A percentile compares a stretch with the other conserved stretches of the same genome.
Evolutionary conservation across 2,113 vertebrate genomes (phyloP).

Genomic region (Macaca mulatta): DNA sequence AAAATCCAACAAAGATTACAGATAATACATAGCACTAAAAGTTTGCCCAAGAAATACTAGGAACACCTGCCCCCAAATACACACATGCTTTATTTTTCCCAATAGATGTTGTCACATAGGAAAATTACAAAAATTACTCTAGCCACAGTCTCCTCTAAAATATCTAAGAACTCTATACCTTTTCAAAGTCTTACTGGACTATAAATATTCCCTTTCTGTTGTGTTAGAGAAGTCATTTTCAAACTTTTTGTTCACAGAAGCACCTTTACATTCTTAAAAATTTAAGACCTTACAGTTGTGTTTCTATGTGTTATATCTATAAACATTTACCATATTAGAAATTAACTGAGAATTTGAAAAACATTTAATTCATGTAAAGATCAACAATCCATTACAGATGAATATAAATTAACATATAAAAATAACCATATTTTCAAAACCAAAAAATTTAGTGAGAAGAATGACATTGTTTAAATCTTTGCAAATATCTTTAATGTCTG

Average conservation of each 20-base stretch:
- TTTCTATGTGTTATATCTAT: neutral
- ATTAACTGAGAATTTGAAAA: neutral
- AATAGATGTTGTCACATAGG: neutral
- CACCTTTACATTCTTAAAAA: neutral
- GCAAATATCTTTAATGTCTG: neutral
- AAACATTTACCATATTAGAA: neutral
- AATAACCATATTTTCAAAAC: neutral
- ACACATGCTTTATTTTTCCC: neutral
- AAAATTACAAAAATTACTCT: neutral
- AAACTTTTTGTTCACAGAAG: neutral
- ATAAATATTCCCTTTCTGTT: neutral
- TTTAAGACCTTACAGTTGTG: neutral
- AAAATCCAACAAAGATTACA: conserved; percentile 43
- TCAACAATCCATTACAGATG: neutral
- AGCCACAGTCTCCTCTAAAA: neutral
- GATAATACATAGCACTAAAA: conserved; percentile 46
- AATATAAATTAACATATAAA: neutral
- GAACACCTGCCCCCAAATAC: neutral
- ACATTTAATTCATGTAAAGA: neutral
- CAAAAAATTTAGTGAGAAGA: neutral
- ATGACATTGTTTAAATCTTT: neutral
- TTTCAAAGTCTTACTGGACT: neutral
- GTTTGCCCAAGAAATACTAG: conserved; percentile 40
- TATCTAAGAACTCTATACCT: neutral
- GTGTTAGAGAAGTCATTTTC: neutral